Conservation (phyloP, 2,888 invertebrate species). For the Ptilodon capucinus region DNA sequence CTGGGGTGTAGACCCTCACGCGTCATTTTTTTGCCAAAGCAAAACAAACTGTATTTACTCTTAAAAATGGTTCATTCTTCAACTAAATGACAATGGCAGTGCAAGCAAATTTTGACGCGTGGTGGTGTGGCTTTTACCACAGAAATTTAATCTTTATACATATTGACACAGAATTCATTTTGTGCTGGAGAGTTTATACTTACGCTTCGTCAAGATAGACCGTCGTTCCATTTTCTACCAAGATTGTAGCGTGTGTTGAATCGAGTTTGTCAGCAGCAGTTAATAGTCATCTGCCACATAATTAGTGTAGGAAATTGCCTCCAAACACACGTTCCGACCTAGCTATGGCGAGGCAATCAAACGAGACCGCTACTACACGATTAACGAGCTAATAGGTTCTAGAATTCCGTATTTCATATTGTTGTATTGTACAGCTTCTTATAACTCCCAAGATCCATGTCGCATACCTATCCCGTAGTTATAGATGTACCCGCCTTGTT, state of each 20-base stretch:
- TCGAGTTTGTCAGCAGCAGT: constrained; percentile 53
- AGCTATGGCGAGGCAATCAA: constrained; percentile 34
- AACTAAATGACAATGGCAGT: no score
- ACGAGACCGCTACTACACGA: constrained; percentile 7
- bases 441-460: background rate
- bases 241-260: constrained; percentile 25
- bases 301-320: constrained; percentile 74
- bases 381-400: background rate
- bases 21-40: no score
- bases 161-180: no score
- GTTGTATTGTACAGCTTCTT: background rate
- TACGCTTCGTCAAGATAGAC: no score
- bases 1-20: no score
- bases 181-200: no score
- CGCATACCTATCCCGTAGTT: background rate
- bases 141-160: no score
- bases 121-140: no score
- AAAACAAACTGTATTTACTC: no score
- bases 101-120: no score
- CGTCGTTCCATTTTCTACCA: background rate
- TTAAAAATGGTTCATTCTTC: no score
- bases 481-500: background rate
- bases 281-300: constrained; percentile 69
- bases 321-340: constrained; percentile 27
- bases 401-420: background rate